Evolutionary conservation across 1,140 invertebrate species (phyloP).

Genomic region (Caenorhabditis brenneri): DNA sequence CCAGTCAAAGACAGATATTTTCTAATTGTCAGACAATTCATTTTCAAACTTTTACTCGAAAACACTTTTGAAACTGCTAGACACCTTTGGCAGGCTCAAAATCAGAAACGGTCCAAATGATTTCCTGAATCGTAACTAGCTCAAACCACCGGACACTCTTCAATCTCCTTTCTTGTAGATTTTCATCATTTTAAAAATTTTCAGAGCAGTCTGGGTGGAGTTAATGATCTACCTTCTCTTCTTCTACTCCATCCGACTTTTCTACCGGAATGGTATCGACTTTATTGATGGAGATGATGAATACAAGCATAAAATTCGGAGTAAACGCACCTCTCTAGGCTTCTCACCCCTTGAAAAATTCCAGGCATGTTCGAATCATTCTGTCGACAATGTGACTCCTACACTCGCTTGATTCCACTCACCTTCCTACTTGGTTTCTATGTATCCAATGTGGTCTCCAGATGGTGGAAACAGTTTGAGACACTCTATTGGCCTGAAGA

Average conservation of each 20-base stretch:
- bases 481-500: constrained; percentile 56
- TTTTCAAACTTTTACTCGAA: no score
- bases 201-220: constrained; percentile 36
- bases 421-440: constrained; percentile 66
- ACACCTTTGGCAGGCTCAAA: no score
- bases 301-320: neutral
- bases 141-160: neutral
- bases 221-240: constrained; percentile 44
- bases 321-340: neutral
- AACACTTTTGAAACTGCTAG: no score
- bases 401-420: constrained; percentile 57
- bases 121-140: no score
- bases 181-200: no score
- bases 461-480: constrained; percentile 65
- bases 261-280: constrained; percentile 37
- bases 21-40: no score
- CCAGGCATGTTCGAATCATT: constrained; percentile 43
- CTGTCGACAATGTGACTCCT: constrained; percentile 54
- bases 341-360: no score
- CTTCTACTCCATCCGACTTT: constrained; percentile 36
- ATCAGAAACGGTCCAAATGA: no score
- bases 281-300: constrained; percentile 42
- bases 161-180: no score
- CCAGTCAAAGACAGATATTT: no score
- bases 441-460: constrained; percentile 59